Evolutionary conservation across 2,888 invertebrate species (phyloP), one percentile per base, ranked within the genome.

Genomic region (Caradrina clavipalpis): DNA sequence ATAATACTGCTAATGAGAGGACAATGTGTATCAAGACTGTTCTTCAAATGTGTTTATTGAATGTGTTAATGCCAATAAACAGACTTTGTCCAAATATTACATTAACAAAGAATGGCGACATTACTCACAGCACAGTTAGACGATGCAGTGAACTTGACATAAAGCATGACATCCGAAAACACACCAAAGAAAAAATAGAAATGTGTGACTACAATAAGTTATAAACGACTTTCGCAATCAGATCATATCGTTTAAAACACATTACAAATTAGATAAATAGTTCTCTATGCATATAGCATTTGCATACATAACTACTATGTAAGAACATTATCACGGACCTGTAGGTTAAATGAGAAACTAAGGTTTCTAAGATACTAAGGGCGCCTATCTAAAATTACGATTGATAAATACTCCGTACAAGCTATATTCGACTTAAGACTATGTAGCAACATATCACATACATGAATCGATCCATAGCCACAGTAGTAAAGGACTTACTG

Each of bases 381-480:
- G 90, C 89, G 85, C 92, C 94, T 94, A 95, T 93, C 93, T 95
- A 95, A 86, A 86, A 89, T 91, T 93, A 93, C 91, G 86, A 89
- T 92, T 92, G 95, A 95, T 95, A 95, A 95, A 95, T 95, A 95
- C 90, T 92, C 89, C 93, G 89, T 95, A 93, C 86, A 87, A 84
- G 84, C 92, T 94, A 93, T 87, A 89, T 87, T 90, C 89, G 86
- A 90, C 92, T 93, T 94, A 94, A 82, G 70, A 83, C 90, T 94
- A 93, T 87, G 88, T 89, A 92, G 93, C 93, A 93, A 93, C 92
- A 89, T 95, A 95, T 95, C 95, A 96, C 95, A 95, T 94, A 91
- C 92, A 93, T 88, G 88, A 89, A 92, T 89, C 91, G 83, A 91
- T 90, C 89, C 91, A 92, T 92, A 94, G 93, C 93, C 93, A 89